Percentiles rank a stretch among this genome's conserved stretches.
These are phyloP conservation scores for Neotragus pygmaeus DNA, from an alignment of 2,113 vertebrate species.

Conservation along the genomic window DNA sequence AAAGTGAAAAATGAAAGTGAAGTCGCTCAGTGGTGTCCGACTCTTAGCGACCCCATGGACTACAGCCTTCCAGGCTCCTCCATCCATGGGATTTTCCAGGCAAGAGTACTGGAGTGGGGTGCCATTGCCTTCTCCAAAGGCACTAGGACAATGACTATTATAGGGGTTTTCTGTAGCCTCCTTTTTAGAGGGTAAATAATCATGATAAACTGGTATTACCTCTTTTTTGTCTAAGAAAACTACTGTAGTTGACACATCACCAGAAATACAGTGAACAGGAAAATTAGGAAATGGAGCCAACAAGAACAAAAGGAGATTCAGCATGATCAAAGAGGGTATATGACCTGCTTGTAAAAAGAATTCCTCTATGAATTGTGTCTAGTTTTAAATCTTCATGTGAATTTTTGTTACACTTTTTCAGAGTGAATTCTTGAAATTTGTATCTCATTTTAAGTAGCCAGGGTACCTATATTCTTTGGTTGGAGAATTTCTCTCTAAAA, in stretches of 20 bases:
- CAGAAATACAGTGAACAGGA: not conserved
- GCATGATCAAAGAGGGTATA: not conserved
- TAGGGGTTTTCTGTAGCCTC: not conserved
- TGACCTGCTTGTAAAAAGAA: not conserved
- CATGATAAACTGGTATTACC: not conserved
- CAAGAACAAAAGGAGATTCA: not conserved
- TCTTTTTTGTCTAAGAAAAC: not conserved
- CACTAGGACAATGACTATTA: not conserved
- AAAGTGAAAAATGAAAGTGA: too few relatives aligned
- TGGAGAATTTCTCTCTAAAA: not conserved
- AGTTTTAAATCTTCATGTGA: not conserved
- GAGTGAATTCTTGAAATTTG: not conserved
- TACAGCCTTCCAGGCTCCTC: too few relatives aligned
- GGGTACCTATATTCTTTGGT: not conserved
- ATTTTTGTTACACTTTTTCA: not conserved
- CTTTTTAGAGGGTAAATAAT: not conserved
- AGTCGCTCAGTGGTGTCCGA: too few relatives aligned
- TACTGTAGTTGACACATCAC: not conserved
- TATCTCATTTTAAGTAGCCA: not conserved
- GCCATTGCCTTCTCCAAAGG: not conserved
- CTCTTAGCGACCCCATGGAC: too few relatives aligned
- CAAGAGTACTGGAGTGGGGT: too few relatives aligned
- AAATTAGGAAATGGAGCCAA: not conserved
- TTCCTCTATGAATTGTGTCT: not conserved
- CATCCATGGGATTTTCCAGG: too few relatives aligned